A percentile compares a stretch with the other conserved stretches of the same genome.
Evolutionary conservation across 2,888 invertebrate genomes (phyloP).

Genomic region (Pyralis farinalis): DNA sequence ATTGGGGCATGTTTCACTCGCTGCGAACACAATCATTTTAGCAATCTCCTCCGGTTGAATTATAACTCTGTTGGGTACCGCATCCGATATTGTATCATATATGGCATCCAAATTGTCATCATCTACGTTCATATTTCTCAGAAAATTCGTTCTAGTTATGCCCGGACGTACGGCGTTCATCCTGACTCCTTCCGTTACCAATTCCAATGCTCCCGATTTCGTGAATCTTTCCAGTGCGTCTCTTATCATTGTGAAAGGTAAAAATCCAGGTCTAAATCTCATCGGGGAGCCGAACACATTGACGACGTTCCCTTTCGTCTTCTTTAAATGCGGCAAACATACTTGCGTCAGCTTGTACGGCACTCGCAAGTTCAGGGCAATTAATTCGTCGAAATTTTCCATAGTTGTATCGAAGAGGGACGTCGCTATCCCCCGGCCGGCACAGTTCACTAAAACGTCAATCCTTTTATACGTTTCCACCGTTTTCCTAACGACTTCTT

Average conservation of each 20-base stretch:
- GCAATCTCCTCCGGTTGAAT: slow-evolving; percentile 56
- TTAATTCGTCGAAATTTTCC: slow-evolving; percentile 48
- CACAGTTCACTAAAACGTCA: slow-evolving; percentile 52
- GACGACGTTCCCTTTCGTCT: slow-evolving; percentile 50
- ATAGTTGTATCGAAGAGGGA: slow-evolving; percentile 48
- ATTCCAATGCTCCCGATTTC: slow-evolving; percentile 43
- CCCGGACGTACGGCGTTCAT: slow-evolving; percentile 60
- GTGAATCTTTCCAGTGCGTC: slow-evolving; percentile 53
- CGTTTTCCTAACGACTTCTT: slow-evolving; percentile 42
- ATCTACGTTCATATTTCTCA: slow-evolving; percentile 46
- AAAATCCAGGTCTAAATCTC: slow-evolving; percentile 44
- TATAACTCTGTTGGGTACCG: slow-evolving; percentile 41
- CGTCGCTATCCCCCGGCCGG: slow-evolving; percentile 41
- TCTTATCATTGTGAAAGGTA: slow-evolving; percentile 43
- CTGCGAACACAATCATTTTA: slow-evolving; percentile 45
- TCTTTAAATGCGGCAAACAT: slow-evolving; percentile 42
- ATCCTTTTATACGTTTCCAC: slow-evolving; percentile 38
- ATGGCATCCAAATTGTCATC: slow-evolving; percentile 37
- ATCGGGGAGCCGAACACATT: slow-evolving; percentile 46
- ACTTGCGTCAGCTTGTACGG: slow-evolving; percentile 51
- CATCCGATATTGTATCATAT: slow-evolving; percentile 35
- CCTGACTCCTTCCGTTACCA: slow-evolving; percentile 46
- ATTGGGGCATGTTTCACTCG: slow-evolving; percentile 45
- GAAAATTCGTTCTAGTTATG: slow-evolving; percentile 47
- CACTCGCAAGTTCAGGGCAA: slow-evolving; percentile 47